Conservation (phyloP, 1,140 invertebrate species). For the Zaprionus nigranus region DNA sequence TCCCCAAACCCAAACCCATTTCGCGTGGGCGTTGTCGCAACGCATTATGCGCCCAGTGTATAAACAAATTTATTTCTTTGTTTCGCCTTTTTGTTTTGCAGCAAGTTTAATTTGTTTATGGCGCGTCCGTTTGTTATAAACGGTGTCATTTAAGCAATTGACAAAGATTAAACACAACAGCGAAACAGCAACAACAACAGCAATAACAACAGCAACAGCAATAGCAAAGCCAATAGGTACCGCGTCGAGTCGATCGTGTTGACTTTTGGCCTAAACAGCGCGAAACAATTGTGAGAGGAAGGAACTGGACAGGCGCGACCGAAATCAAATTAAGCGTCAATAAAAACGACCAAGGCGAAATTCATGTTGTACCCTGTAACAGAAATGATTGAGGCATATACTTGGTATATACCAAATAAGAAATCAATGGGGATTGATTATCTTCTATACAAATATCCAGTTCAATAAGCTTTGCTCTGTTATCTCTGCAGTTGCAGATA, state of each 20-base stretch:
- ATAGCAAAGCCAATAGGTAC: not conserved
- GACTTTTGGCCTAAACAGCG: conserved; percentile 70
- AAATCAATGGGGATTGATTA: not conserved
- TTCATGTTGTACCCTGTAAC: conserved; percentile 42
- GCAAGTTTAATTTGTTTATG: conserved; percentile 73
- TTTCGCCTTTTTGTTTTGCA: conserved; percentile 25
- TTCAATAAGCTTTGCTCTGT: too few species aligned
- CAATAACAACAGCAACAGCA: not conserved
- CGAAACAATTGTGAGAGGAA: conserved; percentile 71
- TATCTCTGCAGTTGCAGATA: too few species aligned
- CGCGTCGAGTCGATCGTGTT: conserved; percentile 58
- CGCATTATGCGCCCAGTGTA: conserved; percentile 53
- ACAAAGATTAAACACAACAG: conserved; percentile 25
- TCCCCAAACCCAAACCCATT: not conserved
- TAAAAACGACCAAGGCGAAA: conserved; percentile 59
- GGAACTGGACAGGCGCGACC: conserved; percentile 57
- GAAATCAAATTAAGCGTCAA: conserved; percentile 77
- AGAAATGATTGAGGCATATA: not conserved
- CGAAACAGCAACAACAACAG: not conserved
- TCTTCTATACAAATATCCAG: too few species aligned
- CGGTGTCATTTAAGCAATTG: conserved; percentile 61
- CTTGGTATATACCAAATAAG: not conserved
- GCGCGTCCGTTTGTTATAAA: conserved; percentile 71
- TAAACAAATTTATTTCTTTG: conserved; percentile 41
- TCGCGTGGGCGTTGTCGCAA: conserved; percentile 64